These are phyloP conservation scores for Tuta absoluta DNA, from an alignment of 2,888 invertebrate species.

Conservation along the genomic window DNA sequence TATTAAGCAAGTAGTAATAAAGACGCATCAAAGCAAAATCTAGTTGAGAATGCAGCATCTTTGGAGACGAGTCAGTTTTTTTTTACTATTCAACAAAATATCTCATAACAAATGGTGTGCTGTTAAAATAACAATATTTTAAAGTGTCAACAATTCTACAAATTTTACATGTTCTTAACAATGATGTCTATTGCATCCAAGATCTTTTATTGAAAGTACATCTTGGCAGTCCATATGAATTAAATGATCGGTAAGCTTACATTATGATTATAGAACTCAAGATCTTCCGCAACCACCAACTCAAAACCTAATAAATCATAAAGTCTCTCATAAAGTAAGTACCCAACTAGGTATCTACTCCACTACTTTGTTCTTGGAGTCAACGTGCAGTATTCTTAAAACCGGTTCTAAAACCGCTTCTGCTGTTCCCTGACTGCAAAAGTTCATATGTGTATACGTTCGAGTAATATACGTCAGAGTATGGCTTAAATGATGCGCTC, in stretches of 20 bases:
- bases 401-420: conserved; percentile 67
- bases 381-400: conserved; percentile 58
- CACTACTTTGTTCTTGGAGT: conserved; percentile 49
- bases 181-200: too few species aligned
- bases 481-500: conserved; percentile 30
- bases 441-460: conserved; percentile 68
- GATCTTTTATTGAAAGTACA: too few species aligned
- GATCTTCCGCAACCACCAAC: too few species aligned
- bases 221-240: too few species aligned
- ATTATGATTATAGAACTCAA: too few species aligned
- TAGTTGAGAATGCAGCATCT: conserved; percentile 36
- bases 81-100: not conserved
- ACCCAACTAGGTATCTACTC: conserved; percentile 37
- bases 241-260: too few species aligned
- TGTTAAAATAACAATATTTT: too few species aligned
- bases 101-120: too few species aligned
- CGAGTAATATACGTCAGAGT: conserved; percentile 48
- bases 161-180: too few species aligned
- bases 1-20: conserved; percentile 66
- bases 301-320: not conserved
- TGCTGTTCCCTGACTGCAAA: conserved; percentile 62
- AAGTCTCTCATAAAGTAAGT: not conserved
- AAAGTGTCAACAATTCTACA: too few species aligned
- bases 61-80: conserved; percentile 1
- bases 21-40: conserved; percentile 65